Percentiles rank a stretch among this genome's conserved stretches.
Evolutionary conservation across 1,140 invertebrate species (phyloP).

Genomic region (Drosophila tani): DNA sequence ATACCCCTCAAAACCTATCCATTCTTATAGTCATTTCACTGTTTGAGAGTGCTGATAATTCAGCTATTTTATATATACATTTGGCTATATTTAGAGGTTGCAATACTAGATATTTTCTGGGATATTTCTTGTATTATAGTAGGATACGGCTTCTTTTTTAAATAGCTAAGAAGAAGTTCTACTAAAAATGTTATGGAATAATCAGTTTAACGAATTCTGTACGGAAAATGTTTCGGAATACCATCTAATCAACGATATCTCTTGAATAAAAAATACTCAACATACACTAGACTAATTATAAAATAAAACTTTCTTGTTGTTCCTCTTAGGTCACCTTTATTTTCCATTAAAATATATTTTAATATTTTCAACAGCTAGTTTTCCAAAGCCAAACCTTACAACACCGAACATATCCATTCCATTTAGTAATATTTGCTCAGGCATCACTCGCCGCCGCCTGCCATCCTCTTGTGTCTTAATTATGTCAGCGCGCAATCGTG

Average conservation of each 20-base stretch:
- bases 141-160: too few species aligned
- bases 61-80: not conserved
- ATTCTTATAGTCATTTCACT: slow-evolving; percentile 4
- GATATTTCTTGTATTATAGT: not conserved
- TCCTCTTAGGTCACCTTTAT: not conserved
- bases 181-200: too few species aligned
- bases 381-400: not conserved
- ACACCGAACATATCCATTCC: not conserved
- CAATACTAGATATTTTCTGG: not conserved
- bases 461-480: slow-evolving; percentile 72
- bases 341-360: not conserved
- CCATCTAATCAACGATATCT: not conserved
- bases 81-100: not conserved
- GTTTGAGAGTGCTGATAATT: not conserved
- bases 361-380: not conserved
- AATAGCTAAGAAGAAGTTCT: too few species aligned
- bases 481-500: slow-evolving; percentile 79
- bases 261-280: not conserved
- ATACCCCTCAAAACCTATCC: slow-evolving; percentile 24
- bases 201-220: too few species aligned
- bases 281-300: not conserved
- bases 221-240: too few species aligned
- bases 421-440: slow-evolving; percentile 54
- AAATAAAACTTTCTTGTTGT: not conserved
- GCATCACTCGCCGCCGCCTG: slow-evolving; percentile 23